Evolutionary conservation across 2,113 vertebrate species (phyloP), one percentile per base, ranked within the genome.

Genomic region (Campylorhamphus procurvoides): DNA sequence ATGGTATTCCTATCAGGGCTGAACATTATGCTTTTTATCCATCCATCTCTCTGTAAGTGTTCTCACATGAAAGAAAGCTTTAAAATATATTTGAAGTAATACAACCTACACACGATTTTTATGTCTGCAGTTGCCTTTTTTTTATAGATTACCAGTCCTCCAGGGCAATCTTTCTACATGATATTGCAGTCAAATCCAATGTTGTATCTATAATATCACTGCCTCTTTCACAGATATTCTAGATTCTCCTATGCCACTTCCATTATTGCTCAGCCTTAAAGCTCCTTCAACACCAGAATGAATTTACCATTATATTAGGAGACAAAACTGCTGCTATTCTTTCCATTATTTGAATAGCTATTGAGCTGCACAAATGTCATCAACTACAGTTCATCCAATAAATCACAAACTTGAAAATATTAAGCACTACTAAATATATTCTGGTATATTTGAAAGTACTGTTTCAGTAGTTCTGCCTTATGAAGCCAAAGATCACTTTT

Each of bases 61-160:
- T 92, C 81, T 78, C 56, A 64, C 14, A 25, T 56, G 58, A 94
- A 93, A 68, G 64, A 81, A 84, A 86, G 31, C 37, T 68, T 92
- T 88, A 92, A 97, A 92, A 87, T 78, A 68, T 76, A 90, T 90
- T 96, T 95, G 64, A n/a, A 64, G 37, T 79, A 89, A 53, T 84
- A 87, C 62, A 92, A 82, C 73, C n/a, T 82, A 84, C 14, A 2
- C 60, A 81, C 86, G 44, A 75, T 63, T 88, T 96, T 93, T 95
- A 86, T 78, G 60, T 37, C 76, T 86, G 49, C 69, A 37, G 47
- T 88, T 95, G 44, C 46, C 33, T 84, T 76, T 93, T 62, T 92
- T 93, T 94, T 87, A 88, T 85, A 86, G 52, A 97, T 94, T 80
- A 47, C 10, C 19, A 84, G 47, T 89, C 19, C 87, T 89, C 53